A percentile compares a stretch with the other conserved stretches of the same genome.
phyloP scores from a whole-genome alignment of 2,888 invertebrate species.

The Sphinx pinastri region DNA sequence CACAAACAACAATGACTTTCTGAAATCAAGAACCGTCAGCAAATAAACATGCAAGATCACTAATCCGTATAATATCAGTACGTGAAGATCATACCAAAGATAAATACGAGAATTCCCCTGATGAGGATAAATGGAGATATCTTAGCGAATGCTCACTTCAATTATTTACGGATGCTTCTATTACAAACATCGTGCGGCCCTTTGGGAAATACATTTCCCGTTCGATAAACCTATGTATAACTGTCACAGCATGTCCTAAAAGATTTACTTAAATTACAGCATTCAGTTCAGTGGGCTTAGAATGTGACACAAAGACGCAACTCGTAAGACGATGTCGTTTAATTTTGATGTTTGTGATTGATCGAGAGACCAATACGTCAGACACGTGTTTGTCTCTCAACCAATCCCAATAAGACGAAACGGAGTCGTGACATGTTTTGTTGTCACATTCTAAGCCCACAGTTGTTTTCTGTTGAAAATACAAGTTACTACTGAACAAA shows the following conservation, averaged over 20 bases:
- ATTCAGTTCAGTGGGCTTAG: no score
- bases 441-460: no score
- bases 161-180: conserved; percentile 9
- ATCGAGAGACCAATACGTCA: no score
- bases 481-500: no score
- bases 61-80: background rate
- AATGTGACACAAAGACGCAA: no score
- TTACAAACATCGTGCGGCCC: conserved; percentile 3
- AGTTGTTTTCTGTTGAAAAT: no score
- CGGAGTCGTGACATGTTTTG: no score
- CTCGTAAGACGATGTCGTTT: no score
- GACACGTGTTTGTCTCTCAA: no score
- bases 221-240: conserved; percentile 2
- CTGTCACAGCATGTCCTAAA: background rate
- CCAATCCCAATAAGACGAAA: no score
- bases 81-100: background rate
- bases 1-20: background rate
- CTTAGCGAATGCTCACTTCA: conserved; percentile 5
- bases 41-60: background rate
- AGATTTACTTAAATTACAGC: background rate
- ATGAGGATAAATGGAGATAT: conserved; percentile 18
- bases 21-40: background rate
- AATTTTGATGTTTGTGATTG: no score
- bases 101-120: conserved; percentile 15
- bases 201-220: conserved; percentile 17